A percentile compares a stretch with the other conserved stretches of the same genome.
These are phyloP conservation scores for Coreoperca whiteheadi DNA, from an alignment of 2,113 vertebrate species.

Conservation along the genomic window DNA sequence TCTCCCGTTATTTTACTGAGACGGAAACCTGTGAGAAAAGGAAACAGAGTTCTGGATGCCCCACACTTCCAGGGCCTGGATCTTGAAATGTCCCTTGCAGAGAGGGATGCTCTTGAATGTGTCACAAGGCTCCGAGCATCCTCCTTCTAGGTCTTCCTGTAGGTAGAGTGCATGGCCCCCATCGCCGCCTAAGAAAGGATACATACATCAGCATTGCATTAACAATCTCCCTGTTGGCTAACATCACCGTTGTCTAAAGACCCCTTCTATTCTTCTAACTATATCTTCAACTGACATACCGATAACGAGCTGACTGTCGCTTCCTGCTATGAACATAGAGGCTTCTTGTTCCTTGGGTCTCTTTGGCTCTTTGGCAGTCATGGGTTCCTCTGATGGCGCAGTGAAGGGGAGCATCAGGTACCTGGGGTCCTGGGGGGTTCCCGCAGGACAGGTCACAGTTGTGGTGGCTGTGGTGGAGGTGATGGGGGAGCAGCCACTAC, in stretches of 20 bases:
- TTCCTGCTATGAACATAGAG: conserved; percentile 87
- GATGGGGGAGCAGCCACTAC: not conserved
- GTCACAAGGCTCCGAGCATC: conserved; percentile 85
- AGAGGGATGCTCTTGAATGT: conserved; percentile 89
- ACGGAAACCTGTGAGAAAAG: conserved; percentile 41
- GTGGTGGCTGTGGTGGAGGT: not conserved
- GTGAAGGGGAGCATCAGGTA: conserved; percentile 79
- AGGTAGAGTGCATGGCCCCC: conserved; percentile 86
- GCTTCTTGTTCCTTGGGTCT: conserved; percentile 84
- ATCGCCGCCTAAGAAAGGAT: conserved; percentile 84
- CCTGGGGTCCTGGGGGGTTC: conserved; percentile 71
- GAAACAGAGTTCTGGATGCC: conserved; percentile 84
- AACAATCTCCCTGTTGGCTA: not conserved
- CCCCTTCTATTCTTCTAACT: not conserved
- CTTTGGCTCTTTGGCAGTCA: conserved; percentile 77
- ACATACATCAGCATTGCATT: conserved; percentile 5
- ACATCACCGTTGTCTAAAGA: not conserved
- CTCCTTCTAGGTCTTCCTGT: conserved; percentile 78
- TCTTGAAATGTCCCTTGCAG: conserved; percentile 87
- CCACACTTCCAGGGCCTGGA: conserved; percentile 89
- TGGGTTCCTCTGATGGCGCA: conserved; percentile 62
- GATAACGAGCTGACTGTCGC: conserved; percentile 81
- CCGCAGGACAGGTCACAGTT: conserved; percentile 48
- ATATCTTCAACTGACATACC: conserved; percentile 75
- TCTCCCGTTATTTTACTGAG: conserved; percentile 10